phyloP scores from a whole-genome alignment of 2,113 vertebrate genomes.

The Plecturocebus donacophilus region DNA sequence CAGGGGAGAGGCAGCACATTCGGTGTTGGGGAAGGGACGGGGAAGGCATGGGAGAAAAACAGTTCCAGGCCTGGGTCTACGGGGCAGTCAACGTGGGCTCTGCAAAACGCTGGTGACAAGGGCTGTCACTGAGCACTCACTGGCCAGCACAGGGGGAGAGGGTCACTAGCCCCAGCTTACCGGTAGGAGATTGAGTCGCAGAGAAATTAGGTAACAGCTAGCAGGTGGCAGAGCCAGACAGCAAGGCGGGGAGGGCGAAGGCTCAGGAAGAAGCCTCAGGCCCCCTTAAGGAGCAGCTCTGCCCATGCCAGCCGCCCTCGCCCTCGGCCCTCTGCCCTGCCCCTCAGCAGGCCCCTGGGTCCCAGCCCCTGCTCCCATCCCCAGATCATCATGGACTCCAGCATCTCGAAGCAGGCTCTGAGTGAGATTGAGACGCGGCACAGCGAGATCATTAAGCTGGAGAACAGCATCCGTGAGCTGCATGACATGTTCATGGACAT shows the following conservation, averaged over 20 bases:
- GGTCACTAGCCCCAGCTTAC: too few species aligned
- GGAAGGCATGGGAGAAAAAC: neutral
- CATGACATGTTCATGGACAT: conserved; percentile 99
- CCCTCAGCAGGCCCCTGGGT: neutral
- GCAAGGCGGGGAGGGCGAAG: neutral
- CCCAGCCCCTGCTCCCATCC: neutral
- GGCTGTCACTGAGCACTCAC: neutral
- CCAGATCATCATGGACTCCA: conserved; percentile 98
- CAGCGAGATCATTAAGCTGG: conserved; percentile 97
- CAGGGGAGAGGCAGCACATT: neutral
- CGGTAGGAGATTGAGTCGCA: neutral
- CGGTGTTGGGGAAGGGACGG: neutral
- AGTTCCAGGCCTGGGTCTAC: neutral
- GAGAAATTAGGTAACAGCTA: neutral
- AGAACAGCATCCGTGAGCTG: conserved; percentile 97
- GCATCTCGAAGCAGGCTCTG: conserved; percentile 96
- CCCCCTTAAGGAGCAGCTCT: neutral
- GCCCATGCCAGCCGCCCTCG: neutral
- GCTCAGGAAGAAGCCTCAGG: neutral
- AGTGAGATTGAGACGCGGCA: conserved; percentile 97
- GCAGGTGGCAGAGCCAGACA: neutral
- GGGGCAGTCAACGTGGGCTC: neutral
- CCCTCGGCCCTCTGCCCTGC: neutral
- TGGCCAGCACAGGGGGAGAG: neutral
- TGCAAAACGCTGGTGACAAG: neutral